A percentile compares a stretch with the other conserved stretches of the same genome.
phyloP scores from a whole-genome alignment of 1,140 invertebrate species.

The Micrasema minimum region DNA sequence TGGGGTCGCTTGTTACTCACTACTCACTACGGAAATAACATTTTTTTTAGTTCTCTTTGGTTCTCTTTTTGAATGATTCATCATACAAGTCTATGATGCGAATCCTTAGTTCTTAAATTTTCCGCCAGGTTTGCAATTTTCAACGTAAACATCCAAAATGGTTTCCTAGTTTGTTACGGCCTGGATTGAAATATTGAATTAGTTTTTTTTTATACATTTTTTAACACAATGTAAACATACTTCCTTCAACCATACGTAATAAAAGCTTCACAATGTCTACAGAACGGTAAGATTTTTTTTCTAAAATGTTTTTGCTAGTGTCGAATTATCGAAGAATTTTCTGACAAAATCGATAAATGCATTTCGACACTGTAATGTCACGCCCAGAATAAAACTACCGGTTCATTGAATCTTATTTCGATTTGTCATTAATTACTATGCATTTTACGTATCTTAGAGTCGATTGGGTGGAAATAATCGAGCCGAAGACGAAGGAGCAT shows the following conservation, averaged over 20 bases:
- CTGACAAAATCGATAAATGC: conserved; percentile 49
- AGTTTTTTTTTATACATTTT: conserved; percentile 20
- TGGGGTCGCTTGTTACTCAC: no score
- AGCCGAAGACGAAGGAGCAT: conserved; percentile 96
- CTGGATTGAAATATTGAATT: conserved; percentile 29
- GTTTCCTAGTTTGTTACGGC: conserved; percentile 37
- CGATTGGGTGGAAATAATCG: conserved; percentile 99
- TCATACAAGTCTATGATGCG: no score
- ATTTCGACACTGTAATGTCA: conserved; percentile 45
- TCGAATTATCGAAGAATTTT: conserved; percentile 9
- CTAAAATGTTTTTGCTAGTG: conserved; percentile 9
- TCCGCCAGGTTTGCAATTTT: neutral
- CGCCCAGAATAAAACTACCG: conserved; percentile 41
- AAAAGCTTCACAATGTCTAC: conserved; percentile 36
- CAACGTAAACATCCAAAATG: conserved; percentile 48
- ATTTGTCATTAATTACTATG: conserved; percentile 5
- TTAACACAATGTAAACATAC: conserved; percentile 38
- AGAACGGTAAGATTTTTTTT: conserved; percentile 37
- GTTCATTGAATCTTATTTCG: conserved; percentile 13
- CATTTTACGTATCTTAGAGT: conserved; percentile 71
- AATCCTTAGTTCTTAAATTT: no score
- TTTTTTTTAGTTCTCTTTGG: no score
- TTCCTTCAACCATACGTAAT: conserved; percentile 3
- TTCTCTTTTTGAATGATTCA: no score
- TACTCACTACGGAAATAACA: no score